Evolutionary conservation across 2,888 invertebrate genomes (phyloP), one percentile per base, ranked within the genome.

Genomic region (Zele albiditarsus): DNA sequence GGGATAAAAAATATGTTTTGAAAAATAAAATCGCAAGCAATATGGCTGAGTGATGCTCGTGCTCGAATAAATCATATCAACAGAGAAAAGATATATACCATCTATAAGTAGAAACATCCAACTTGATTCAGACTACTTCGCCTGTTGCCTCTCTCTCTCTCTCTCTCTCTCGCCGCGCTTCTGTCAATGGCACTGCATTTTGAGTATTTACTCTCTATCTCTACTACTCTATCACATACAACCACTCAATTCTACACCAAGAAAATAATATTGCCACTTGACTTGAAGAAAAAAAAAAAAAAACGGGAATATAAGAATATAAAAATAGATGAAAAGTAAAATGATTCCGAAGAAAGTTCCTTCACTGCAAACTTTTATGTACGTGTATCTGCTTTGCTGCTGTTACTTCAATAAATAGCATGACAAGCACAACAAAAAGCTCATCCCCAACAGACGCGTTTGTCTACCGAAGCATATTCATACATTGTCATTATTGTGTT

Each of bases 41-140:
- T 42, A 42, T 42, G 0, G 10, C 42, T 42, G 14, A 42, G 12
- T 42, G 42, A 42, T 42, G 6, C 14, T 42, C 12, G 1, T 57
- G 70, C 49, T 63, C 38, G 27, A 74, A 74, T 70, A 57, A 42
- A 58, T 20, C 8, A 23, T 25, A 62, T 66, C 5, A 27, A 70
- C 31, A 65, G 38, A 74, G 57, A 38, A 49, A 23, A 53, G 20
- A 53, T 6, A n/a, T 42, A n/a, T 6, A n/a, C 3, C 5, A n/a
- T 14, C 3, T 58, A 31, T 42, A 38, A 70, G 42, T 70, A 42
- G 57, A 71, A 65, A 57, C 58, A 66, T 58, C 14, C 33, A 69
- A 65, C 46, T 74, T 74, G 70, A 57, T 53, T 62, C 74, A 70
- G 65, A 74, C 69, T 66, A 66, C 58, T 14, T 46, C 6, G 74